These are phyloP conservation scores for Dusona sp. DNA, from an alignment of 2,888 invertebrate species.

Conservation along the genomic window DNA sequence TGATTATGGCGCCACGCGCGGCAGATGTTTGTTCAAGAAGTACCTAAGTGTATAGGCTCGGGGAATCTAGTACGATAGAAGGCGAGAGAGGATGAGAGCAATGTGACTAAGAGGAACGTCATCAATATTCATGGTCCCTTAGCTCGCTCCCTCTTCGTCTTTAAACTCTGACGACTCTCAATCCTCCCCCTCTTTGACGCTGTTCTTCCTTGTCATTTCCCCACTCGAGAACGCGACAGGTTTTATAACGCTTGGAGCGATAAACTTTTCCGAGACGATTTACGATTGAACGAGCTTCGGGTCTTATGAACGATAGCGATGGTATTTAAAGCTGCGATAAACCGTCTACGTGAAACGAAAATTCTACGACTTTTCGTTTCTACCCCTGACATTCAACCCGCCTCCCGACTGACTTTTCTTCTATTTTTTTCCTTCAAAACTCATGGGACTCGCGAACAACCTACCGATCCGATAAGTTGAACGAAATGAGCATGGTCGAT, in stretches of 20 bases:
- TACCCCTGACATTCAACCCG: not conserved
- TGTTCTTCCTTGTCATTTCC: conserved; percentile 15
- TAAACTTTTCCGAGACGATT: conserved; percentile 64
- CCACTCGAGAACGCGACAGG: conserved; percentile 21
- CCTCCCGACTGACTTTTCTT: not conserved
- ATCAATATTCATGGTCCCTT: conserved; percentile 66
- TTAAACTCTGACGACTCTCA: not conserved
- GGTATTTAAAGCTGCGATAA: conserved; percentile 62
- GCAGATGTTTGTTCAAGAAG: conserved; percentile 7
- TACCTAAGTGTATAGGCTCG: conserved; percentile 17
- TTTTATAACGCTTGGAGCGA: conserved; percentile 65
- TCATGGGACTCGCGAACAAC: not conserved
- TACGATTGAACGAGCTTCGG: conserved; percentile 62
- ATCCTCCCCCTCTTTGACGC: not conserved
- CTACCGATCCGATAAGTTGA: conserved; percentile 34
- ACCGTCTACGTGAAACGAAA: conserved; percentile 61
- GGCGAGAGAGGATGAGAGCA: conserved; percentile 6
- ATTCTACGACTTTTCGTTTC: conserved; percentile 50
- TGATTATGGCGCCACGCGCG: not conserved
- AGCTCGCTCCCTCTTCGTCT: not conserved
- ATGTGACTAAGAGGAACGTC: conserved; percentile 47
- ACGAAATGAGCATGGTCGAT: conserved; percentile 43
- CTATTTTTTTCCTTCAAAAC: conserved; percentile 2
- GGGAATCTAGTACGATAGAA: not conserved
- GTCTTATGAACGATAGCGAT: conserved; percentile 24